Percentiles rank a stretch among this genome's conserved stretches.
These are phyloP conservation scores for Caenorhabditis sp. DNA, from an alignment of 2,888 invertebrate species.

Conservation along the genomic window DNA sequence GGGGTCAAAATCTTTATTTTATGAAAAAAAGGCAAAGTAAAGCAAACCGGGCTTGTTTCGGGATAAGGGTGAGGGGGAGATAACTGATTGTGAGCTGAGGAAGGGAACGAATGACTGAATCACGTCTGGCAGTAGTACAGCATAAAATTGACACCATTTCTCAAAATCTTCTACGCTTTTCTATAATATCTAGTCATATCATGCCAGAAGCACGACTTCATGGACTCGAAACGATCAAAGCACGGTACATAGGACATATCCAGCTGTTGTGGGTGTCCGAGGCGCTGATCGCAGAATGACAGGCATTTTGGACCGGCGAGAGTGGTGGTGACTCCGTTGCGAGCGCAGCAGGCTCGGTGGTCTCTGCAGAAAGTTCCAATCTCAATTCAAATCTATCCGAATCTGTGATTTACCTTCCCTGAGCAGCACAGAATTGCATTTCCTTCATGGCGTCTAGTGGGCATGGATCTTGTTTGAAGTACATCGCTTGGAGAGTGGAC, in stretches of 20 bases:
- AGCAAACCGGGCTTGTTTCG: slow-evolving; percentile 7
- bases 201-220: slow-evolving; percentile 81
- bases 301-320: slow-evolving; percentile 80
- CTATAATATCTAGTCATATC: slow-evolving; percentile 74
- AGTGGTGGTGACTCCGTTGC: slow-evolving; percentile 80
- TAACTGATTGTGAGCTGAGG: no score
- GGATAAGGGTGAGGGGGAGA: no score
- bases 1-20: neutral
- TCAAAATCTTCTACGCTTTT: slow-evolving; percentile 32
- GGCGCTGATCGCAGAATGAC: slow-evolving; percentile 79
- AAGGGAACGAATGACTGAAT: neutral
- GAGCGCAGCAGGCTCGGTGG: slow-evolving; percentile 77
- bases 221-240: slow-evolving; percentile 78
- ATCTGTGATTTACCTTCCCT: slow-evolving; percentile 67
- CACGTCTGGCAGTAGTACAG: neutral
- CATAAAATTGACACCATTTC: no score
- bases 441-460: slow-evolving; percentile 80
- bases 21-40: slow-evolving; percentile 4
- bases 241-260: slow-evolving; percentile 79
- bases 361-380: slow-evolving; percentile 65
- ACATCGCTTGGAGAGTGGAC: slow-evolving; percentile 73
- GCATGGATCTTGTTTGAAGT: slow-evolving; percentile 81
- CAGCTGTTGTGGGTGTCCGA: slow-evolving; percentile 72
- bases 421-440: slow-evolving; percentile 80
- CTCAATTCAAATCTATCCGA: neutral